Evolutionary conservation across 1,140 invertebrate species (phyloP).

Genomic region (Anastatus disparis): DNA sequence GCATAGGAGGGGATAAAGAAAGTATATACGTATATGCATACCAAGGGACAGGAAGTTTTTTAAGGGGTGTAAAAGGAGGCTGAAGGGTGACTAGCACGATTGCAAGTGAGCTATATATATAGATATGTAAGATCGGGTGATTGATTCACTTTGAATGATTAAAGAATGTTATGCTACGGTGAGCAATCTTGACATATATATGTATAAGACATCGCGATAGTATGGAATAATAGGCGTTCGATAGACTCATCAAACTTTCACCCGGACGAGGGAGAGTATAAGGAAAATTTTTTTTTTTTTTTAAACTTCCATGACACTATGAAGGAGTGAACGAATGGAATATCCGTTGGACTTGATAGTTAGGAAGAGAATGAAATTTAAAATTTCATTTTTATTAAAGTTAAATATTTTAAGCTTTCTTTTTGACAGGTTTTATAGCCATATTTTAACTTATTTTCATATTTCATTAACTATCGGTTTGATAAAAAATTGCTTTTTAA

Average conservation of each 20-base stretch:
- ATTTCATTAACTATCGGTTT: too few species aligned
- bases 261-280: too few species aligned
- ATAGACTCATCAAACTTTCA: slow-evolving; percentile 66
- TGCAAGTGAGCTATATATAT: too few species aligned
- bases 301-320: slow-evolving; percentile 47
- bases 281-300: too few species aligned
- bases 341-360: slow-evolving; percentile 23
- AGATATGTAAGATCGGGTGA: too few species aligned
- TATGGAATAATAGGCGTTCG: slow-evolving; percentile 61
- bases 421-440: too few species aligned
- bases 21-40: too few species aligned
- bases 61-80: slow-evolving; percentile 51
- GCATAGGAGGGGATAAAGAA: not conserved
- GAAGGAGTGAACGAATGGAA: slow-evolving; percentile 43
- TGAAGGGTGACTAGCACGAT: slow-evolving; percentile 63
- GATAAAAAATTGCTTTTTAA: too few species aligned
- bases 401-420: slow-evolving; percentile 7
- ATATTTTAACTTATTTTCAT: too few species aligned
- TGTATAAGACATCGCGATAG: slow-evolving; percentile 24
- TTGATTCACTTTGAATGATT: slow-evolving; percentile 68
- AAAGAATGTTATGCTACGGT: slow-evolving; percentile 56
- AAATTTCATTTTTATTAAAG: slow-evolving; percentile 34
- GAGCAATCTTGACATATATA: slow-evolving; percentile 8
- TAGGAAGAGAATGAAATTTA: not conserved
- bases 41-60: slow-evolving; percentile 55